Percentiles rank a stretch among this genome's conserved stretches.
Evolutionary conservation across 2,113 vertebrate species (phyloP).

Genomic region (Carollia perspicillata): DNA sequence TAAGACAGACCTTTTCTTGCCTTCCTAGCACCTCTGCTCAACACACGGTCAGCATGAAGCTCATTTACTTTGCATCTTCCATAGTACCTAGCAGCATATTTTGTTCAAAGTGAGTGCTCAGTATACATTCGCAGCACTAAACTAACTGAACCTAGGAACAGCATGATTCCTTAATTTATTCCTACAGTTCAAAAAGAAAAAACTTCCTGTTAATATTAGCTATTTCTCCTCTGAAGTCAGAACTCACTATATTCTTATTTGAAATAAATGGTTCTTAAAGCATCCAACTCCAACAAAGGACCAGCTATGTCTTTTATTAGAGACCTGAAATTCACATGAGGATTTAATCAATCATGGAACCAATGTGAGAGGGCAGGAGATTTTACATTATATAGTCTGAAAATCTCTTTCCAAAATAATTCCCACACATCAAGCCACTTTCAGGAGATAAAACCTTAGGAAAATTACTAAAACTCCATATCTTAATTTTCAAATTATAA

Average conservation of each 20-base stretch:
- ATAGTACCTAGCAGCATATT: not conserved
- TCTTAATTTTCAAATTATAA: not conserved
- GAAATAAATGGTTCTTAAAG: not conserved
- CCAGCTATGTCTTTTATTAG: not conserved
- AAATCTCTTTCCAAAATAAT: conserved; percentile 13
- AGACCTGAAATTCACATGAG: not conserved
- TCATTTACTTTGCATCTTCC: not conserved
- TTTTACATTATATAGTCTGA: not conserved
- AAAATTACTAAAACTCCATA: not conserved
- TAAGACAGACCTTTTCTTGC: not conserved
- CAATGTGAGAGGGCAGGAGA: not conserved
- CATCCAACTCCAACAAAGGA: not conserved
- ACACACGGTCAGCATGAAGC: not conserved
- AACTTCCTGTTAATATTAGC: not conserved
- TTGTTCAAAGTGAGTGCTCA: not conserved
- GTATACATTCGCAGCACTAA: not conserved
- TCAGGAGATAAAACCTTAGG: not conserved
- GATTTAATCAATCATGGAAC: not conserved
- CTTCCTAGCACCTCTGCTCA: not conserved
- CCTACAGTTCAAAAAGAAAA: not conserved
- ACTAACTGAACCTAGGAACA: not conserved
- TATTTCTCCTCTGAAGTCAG: not conserved
- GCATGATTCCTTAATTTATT: not conserved
- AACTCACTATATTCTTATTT: not conserved
- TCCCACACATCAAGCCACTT: not conserved